A percentile compares a stretch with the other conserved stretches of the same genome.
Conservation (phyloP, 1,140 invertebrate species). For the Galleria mellonella region DNA sequence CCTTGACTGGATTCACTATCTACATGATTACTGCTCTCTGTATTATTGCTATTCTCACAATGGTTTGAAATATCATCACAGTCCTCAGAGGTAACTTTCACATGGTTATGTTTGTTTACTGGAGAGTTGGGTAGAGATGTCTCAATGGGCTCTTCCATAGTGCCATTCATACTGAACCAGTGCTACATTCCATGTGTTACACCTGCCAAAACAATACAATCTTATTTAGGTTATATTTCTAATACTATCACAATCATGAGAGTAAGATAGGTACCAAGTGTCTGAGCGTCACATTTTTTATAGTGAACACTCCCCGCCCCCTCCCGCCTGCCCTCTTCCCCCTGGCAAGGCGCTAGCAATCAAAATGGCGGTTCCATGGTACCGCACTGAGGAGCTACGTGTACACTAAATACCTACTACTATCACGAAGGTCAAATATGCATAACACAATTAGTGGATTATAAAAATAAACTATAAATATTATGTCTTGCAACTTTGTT, state of each 20-base stretch:
- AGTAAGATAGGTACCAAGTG: conserved; percentile 25
- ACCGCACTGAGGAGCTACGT: conserved; percentile 47
- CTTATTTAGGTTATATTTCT: conserved; percentile 37
- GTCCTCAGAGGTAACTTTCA: conserved; percentile 8
- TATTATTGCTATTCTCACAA: conserved; percentile 16
- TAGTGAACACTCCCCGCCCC: conserved; percentile 41
- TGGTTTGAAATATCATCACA: conserved; percentile 13
- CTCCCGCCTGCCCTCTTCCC: conserved; percentile 24
- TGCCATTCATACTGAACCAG: conserved; percentile 49
- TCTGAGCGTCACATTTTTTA: conserved; percentile 55
- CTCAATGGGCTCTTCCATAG: conserved; percentile 36
- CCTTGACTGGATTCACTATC: conserved; percentile 8
- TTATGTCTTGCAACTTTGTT: conserved; percentile 1
- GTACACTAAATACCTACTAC: conserved; percentile 29
- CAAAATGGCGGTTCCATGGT: conserved; percentile 65
- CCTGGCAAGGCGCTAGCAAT: conserved; percentile 55
- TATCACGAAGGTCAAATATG: conserved; percentile 22
- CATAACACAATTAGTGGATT: background rate
- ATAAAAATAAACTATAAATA: conserved; percentile 6
- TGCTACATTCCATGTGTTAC: conserved; percentile 43
- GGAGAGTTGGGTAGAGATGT: conserved; percentile 16
- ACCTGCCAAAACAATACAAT: conserved; percentile 43
- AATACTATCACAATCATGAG: conserved; percentile 23
- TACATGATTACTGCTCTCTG: conserved; percentile 17
- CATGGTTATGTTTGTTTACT: conserved; percentile 6